Conservation (phyloP, 2,888 invertebrate genomes). For the Hedya salicella region DNA sequence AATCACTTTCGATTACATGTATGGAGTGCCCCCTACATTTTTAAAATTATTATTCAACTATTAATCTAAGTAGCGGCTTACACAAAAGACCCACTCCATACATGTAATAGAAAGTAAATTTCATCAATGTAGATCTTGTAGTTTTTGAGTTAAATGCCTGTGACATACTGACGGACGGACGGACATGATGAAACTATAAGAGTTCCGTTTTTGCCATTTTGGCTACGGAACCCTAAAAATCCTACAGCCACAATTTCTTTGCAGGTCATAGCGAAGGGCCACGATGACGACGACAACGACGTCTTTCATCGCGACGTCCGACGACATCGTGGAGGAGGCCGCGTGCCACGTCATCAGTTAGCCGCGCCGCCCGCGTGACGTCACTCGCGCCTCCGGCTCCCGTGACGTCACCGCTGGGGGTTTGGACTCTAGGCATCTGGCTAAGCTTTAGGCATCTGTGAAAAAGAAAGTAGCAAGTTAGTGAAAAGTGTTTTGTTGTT, state of each 20-base stretch:
- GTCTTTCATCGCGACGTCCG: constrained; percentile 56
- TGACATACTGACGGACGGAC: too few species aligned
- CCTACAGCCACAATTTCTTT: constrained; percentile 46
- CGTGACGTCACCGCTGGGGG: constrained; percentile 9
- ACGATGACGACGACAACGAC: constrained; percentile 67
- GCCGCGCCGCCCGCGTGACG: constrained; percentile 17
- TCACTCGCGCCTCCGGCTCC: background rate
- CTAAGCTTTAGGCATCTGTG: constrained; percentile 8
- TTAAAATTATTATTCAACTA: too few species aligned
- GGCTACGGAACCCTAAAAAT: too few species aligned
- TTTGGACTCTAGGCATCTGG: constrained; percentile 6
- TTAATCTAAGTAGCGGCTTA: too few species aligned
- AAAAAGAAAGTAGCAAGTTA: constrained; percentile 22
- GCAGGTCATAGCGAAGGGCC: constrained; percentile 75
- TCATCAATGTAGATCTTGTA: too few species aligned
- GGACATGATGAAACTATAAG: too few species aligned
- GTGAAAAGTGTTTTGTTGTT: background rate
- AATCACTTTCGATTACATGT: too few species aligned
- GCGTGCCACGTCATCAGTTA: constrained; percentile 62
- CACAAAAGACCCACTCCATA: too few species aligned
- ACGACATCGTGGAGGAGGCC: constrained; percentile 55
- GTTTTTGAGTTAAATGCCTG: too few species aligned
- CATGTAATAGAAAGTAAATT: too few species aligned
- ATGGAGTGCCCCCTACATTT: too few species aligned
- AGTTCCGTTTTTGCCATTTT: too few species aligned